phyloP scores from a whole-genome alignment of 2,113 vertebrate species.

The Lathamus discolor region DNA sequence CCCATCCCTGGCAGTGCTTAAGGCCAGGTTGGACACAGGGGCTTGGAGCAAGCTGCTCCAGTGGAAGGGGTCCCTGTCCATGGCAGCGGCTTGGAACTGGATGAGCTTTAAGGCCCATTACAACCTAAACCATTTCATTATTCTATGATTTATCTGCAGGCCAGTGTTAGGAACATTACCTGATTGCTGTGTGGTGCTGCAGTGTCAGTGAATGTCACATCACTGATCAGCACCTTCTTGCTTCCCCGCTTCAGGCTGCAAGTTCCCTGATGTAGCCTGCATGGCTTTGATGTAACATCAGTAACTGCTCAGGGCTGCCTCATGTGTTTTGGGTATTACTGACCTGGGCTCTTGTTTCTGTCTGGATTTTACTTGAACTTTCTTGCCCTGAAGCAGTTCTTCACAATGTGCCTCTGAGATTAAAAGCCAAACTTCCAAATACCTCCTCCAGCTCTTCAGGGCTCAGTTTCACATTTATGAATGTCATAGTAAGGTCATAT shows the following conservation, averaged over 20 bases:
- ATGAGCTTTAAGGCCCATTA: accelerated
- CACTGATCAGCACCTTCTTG: neutral
- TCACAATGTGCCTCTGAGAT: neutral
- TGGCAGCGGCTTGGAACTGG: accelerated
- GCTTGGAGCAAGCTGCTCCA: neutral
- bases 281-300: neutral
- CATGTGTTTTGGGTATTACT: neutral
- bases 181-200: neutral
- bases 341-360: neutral
- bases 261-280: neutral
- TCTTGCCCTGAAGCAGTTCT: conserved; percentile 26
- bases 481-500: conserved; percentile 31
- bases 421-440: neutral
- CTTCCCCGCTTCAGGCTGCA: neutral
- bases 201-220: neutral
- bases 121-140: accelerated
- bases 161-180: neutral
- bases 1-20: no score
- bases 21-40: neutral
- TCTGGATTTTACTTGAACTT: neutral
- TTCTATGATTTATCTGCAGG: neutral
- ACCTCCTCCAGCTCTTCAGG: neutral
- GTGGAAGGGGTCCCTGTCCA: neutral
- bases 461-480: neutral
- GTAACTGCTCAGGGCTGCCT: neutral